phyloP scores from a whole-genome alignment of 2,888 invertebrate species.

The Apodemia mormo region DNA sequence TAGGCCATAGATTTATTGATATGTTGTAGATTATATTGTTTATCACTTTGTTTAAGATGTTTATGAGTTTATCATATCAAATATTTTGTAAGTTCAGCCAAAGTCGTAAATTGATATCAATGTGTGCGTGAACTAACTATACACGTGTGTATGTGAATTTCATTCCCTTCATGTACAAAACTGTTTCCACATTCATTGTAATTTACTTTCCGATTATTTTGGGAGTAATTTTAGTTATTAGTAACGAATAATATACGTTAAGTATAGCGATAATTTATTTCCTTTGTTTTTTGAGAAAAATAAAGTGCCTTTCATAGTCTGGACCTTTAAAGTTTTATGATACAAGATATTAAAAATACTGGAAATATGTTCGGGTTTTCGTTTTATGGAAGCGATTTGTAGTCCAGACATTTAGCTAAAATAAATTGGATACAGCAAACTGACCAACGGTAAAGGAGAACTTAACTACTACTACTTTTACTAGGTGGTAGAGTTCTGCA shows the following conservation, averaged over 20 bases:
- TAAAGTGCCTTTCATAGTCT: conserved; percentile 61
- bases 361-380: too few species aligned
- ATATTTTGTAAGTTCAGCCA: conserved; percentile 56
- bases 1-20: conserved; percentile 56
- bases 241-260: conserved; percentile 32
- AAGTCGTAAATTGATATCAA: conserved; percentile 46
- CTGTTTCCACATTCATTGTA: conserved; percentile 35
- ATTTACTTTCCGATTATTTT: conserved; percentile 36
- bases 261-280: conserved; percentile 54
- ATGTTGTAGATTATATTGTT: conserved; percentile 72
- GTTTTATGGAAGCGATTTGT: too few species aligned
- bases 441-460: too few species aligned
- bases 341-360: conserved; percentile 2
- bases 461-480: too few species aligned
- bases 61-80: conserved; percentile 60
- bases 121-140: neutral
- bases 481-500: too few species aligned
- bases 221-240: conserved; percentile 30
- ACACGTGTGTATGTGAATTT: conserved; percentile 31
- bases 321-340: conserved; percentile 21
- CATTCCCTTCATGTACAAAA: conserved; percentile 40
- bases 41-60: conserved; percentile 70
- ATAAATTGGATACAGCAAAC: too few species aligned
- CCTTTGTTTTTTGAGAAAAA: conserved; percentile 46
- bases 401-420: too few species aligned